phyloP scores from a whole-genome alignment of 2,888 invertebrate genomes.

The Prosapia bicincta region DNA sequence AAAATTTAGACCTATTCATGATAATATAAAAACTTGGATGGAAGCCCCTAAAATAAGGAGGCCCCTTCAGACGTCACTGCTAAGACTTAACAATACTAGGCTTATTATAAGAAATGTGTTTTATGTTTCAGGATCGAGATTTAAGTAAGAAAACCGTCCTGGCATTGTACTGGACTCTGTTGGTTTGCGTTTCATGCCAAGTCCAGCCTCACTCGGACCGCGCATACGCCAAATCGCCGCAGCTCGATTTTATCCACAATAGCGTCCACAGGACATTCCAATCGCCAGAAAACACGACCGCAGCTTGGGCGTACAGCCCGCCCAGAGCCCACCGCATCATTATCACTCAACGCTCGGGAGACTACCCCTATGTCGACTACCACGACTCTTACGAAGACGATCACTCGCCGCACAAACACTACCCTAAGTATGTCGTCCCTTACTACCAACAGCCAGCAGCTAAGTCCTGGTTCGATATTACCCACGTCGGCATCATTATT shows the following conservation, averaged over 20 bases:
- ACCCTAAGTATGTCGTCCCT: background rate
- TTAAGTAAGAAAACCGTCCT: background rate
- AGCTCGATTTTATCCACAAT: background rate
- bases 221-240: background rate
- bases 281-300: background rate
- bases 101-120: no score
- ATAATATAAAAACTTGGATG: no score
- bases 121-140: no score
- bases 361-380: constrained; percentile 4
- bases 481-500: constrained; percentile 35
- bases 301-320: background rate
- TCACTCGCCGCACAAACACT: background rate
- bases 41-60: no score
- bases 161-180: background rate
- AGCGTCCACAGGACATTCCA: background rate
- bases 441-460: constrained; percentile 22
- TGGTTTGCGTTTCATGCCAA: background rate
- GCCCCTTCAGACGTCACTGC: no score
- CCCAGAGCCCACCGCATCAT: background rate
- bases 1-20: no score
- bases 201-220: no score
- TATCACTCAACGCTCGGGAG: constrained; percentile 3
- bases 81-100: no score
- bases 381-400: constrained; percentile 15
- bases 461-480: constrained; percentile 32